These are phyloP conservation scores for Hirundichthys speculiger DNA, from an alignment of 2,113 vertebrate genomes.

Conservation along the genomic window DNA sequence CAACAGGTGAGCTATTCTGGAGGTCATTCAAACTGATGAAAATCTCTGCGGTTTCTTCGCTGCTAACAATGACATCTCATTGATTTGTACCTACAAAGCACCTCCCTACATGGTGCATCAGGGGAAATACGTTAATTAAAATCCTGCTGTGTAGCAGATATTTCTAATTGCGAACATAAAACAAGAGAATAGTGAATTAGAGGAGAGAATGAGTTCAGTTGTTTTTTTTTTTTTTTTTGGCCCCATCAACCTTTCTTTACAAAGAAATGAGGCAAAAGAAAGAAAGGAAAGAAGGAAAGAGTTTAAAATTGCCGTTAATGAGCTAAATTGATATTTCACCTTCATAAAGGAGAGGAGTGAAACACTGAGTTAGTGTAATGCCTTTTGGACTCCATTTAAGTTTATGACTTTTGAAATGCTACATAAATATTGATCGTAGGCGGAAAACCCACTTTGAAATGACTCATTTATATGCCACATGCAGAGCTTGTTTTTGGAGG, in stretches of 20 bases:
- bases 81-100: constrained; percentile 57
- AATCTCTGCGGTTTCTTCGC: constrained; percentile 44
- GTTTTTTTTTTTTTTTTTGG: constrained; percentile 21
- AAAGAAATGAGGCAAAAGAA: constrained; percentile 4
- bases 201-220: constrained; percentile 69
- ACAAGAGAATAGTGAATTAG: constrained; percentile 63
- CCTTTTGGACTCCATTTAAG: constrained; percentile 41
- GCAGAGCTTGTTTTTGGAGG: constrained; percentile 22
- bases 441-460: constrained; percentile 23
- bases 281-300: constrained; percentile 26
- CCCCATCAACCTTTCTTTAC: constrained; percentile 49
- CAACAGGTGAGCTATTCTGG: constrained; percentile 12
- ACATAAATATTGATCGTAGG: constrained; percentile 20
- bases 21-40: constrained; percentile 41
- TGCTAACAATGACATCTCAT: constrained; percentile 69
- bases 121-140: constrained; percentile 75
- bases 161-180: constrained; percentile 73
- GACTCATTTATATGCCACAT: constrained; percentile 38
- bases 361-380: constrained; percentile 34
- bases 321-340: constrained; percentile 57
- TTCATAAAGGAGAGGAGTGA: constrained; percentile 35
- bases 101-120: constrained; percentile 36
- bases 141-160: constrained; percentile 75
- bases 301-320: constrained; percentile 44
- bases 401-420: constrained; percentile 36